A percentile compares a stretch with the other conserved stretches of the same genome.
These are phyloP conservation scores for Oscarella lobularis DNA, from an alignment of 37 sponge, comb jelly and placozoan genomes.

Conservation along the genomic window DNA sequence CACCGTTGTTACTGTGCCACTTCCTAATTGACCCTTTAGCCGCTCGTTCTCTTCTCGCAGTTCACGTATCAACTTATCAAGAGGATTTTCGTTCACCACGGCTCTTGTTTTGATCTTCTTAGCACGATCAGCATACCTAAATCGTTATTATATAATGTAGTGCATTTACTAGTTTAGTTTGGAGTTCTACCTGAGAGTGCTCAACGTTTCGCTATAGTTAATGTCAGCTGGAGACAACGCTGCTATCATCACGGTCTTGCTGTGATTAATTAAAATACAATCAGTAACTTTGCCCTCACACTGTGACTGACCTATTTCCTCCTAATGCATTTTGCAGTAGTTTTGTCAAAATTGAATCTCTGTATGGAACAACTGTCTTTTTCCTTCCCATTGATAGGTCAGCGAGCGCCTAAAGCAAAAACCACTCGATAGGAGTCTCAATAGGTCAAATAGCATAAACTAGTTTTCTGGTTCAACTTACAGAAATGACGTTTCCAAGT, in stretches of 20 bases:
- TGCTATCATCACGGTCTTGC: constrained; percentile 37
- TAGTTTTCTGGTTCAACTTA: not conserved
- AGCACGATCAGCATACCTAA: constrained; percentile 25
- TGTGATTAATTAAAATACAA: constrained; percentile 5
- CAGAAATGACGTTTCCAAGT: constrained; percentile 32
- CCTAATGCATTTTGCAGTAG: constrained; percentile 30
- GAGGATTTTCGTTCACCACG: constrained; percentile 27
- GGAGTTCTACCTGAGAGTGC: constrained; percentile 25
- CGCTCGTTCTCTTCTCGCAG: constrained; percentile 29
- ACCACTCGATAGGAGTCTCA: not conserved
- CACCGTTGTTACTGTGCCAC: not conserved
- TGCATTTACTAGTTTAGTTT: no score
- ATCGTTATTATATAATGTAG: no score
- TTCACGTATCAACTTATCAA: constrained; percentile 31
- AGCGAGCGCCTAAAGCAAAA: constrained; percentile 12
- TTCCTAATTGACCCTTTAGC: constrained; percentile 18
- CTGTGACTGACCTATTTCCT: constrained; percentile 24
- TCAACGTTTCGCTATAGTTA: constrained; percentile 28
- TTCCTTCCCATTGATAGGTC: constrained; percentile 23
- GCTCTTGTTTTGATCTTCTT: constrained; percentile 35
- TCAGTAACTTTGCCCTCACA: constrained; percentile 14
- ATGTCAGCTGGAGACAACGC: constrained; percentile 40
- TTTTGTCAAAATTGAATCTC: constrained; percentile 29
- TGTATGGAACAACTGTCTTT: constrained; percentile 25
- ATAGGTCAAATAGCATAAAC: not conserved